Evolutionary conservation across 2,797 vertebrate genomes (phyloP), one percentile per base, ranked within the genome.

Genomic region (Thaleichthys pacificus): DNA sequence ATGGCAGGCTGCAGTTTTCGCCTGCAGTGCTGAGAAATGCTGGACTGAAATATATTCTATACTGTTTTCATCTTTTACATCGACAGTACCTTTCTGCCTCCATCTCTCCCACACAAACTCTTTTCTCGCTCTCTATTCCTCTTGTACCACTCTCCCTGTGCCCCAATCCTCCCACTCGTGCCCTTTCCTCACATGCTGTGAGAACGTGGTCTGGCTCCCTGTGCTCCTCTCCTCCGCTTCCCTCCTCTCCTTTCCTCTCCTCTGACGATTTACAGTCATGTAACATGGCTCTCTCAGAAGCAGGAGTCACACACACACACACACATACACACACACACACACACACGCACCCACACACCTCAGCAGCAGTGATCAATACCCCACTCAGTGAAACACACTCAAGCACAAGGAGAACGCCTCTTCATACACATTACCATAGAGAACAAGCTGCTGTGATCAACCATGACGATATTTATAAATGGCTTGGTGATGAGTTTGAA

Each of bases 131-230:
- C 82, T 88, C 81, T 80, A 85, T 90, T 79, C 82, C 86, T 87
- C 85, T 84, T 76, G 79, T 81, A 85, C 82, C 83, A 88, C 80
- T 87, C 51, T 64, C 85, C 89, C 82, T 79, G 83, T 91, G 89
- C 82, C 91, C 91, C 91, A 85, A 88, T 70, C 88, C 91, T 89
- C 90, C 90, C 88, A 91, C 89, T 87, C 90, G 70, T 88, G 88
- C 89, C 87, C 91, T 90, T 81, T 60, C 42, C 32, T 19, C 66
- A 58, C 66, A 60, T 66, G 14, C 71, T 15, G 21, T 8, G 14
- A 28, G 19, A 47, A 28, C 47, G 30, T 68, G 51, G 51, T 26
- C 28, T 47, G 35, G 19, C 69, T 51, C 57, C 14, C 64, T 9
- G 19, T 24, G 11, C 62, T 17, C 19, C 58, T 22, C 22, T 26